Conservation (phyloP, 2,113 vertebrate genomes). For the Ophiodon elongatus region DNA sequence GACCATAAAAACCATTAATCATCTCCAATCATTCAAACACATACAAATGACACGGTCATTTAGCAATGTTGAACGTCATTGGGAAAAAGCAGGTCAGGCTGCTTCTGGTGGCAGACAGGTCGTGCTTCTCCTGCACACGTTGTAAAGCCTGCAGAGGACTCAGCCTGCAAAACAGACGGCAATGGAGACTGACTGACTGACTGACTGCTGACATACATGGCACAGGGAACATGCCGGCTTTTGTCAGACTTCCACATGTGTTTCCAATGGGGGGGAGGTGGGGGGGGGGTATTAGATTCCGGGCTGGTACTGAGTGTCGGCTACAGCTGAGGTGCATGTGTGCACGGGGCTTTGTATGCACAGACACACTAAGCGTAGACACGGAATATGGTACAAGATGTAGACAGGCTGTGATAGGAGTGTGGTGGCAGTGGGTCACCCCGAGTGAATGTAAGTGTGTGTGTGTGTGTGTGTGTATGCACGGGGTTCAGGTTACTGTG, state of each 20-base stretch:
- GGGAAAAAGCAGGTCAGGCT: background rate
- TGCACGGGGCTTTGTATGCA: constrained; percentile 20
- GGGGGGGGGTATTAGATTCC: constrained; percentile 62
- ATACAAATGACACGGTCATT: background rate
- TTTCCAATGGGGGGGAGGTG: constrained; percentile 75
- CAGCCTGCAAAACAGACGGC: constrained; percentile 47
- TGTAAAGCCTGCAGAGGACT: constrained; percentile 32
- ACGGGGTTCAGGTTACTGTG: constrained; percentile 68
- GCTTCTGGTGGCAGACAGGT: constrained; percentile 5
- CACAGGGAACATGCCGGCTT: constrained; percentile 71
- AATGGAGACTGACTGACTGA: constrained; percentile 55
- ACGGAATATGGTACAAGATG: constrained; percentile 18
- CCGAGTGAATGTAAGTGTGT: constrained; percentile 18
- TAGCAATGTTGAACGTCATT: background rate
- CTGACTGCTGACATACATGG: constrained; percentile 77
- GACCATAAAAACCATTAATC: background rate
- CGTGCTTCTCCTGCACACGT: constrained; percentile 31
- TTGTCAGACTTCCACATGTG: constrained; percentile 80
- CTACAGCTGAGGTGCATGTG: constrained; percentile 51
- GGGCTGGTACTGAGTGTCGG: constrained; percentile 50
- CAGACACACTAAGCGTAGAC: constrained; percentile 33
- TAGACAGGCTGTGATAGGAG: constrained; percentile 64
- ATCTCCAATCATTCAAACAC: background rate
- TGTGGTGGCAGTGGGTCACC: constrained; percentile 61
- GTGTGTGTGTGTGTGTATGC: constrained; percentile 19